A percentile compares a stretch with the other conserved stretches of the same genome.
phyloP scores from a whole-genome alignment of 2,888 invertebrate genomes.

The Heliconius erato region DNA sequence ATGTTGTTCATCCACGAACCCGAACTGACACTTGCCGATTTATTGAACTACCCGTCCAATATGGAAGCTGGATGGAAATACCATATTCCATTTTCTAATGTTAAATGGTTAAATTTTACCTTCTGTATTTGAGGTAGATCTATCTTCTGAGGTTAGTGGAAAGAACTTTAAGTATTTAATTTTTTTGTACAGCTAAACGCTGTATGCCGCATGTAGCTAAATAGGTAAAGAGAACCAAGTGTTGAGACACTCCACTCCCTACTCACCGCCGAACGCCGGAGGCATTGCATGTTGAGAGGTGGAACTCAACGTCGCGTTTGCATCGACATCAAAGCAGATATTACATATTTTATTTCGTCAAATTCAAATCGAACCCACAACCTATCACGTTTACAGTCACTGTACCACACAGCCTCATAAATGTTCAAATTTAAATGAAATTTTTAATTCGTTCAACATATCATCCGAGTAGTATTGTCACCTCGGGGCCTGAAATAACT shows the following conservation, averaged over 20 bases:
- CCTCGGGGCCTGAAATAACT: constrained; percentile 58
- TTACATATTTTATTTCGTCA: too few species aligned
- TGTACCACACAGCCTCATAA: not conserved
- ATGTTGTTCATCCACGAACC: constrained; percentile 53
- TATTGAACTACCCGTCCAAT: constrained; percentile 50
- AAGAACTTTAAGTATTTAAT: too few species aligned
- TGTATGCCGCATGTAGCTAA: too few species aligned
- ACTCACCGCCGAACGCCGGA: too few species aligned
- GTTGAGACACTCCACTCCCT: too few species aligned
- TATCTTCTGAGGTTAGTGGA: not conserved
- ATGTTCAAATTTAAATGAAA: constrained; percentile 45
- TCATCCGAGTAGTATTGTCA: constrained; percentile 55
- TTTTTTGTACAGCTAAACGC: too few species aligned
- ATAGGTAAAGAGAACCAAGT: too few species aligned
- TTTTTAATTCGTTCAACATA: constrained; percentile 53
- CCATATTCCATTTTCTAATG: too few species aligned
- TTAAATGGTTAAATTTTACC: not conserved
- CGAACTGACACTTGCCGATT: constrained; percentile 54
- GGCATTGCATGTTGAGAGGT: too few species aligned
- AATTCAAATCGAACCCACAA: too few species aligned
- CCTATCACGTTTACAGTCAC: not conserved
- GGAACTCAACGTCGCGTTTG: too few species aligned
- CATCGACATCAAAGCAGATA: too few species aligned
- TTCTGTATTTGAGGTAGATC: not conserved
- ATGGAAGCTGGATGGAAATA: constrained; percentile 1